Base-by-base conservation (phyloP, 1,140 invertebrate genomes). In the Pseudomyrmex sp. region DNA sequence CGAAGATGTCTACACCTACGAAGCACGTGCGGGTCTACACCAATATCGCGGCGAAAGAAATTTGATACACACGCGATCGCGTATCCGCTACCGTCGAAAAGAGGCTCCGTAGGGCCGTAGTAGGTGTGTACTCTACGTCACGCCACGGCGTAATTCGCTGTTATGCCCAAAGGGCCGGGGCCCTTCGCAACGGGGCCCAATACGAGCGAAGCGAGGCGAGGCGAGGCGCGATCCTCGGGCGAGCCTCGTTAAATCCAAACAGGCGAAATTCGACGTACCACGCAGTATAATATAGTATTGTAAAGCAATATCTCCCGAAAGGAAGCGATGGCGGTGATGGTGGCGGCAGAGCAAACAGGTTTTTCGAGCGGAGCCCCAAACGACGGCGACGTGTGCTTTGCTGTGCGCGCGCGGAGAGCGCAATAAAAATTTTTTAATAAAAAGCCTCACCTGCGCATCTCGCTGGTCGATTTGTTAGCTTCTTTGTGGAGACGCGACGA, bases 341-440 rank as follows among this genome's bases (percentile, higher is more conserved):
- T 85, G 87, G 75, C 74, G 82, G 82, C 68, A 85, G 88, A 85
- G 86, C 85, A 83, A 87, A 90, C 88, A 89, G 88, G 88, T 89
- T 89, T 89, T 86, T 89, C 88, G 72, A 86, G 74, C 88, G 69
- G 59, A 73, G 69, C 74, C 75, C 73, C 84, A 54, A 66, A 89
- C 83, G 77, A 84, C 65, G 75, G 79, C 8, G 70, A 89, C 75
- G 84, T 88, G 85, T 85, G 86, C 83, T 83, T 88, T 88, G 82
- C 85, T 76, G 86, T 62, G 83, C 68, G 79, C 56, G 74, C 35
- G 35, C 35, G 35, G 35, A 35, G 69, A 72, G 65, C 63, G 88
- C 87, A 82, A 89, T 89, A 89, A 88, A 89, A 89, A 88, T 89
- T 88, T 89, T 88, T 89, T 88, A 89, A 89, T 89, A 89, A 89